Evolutionary conservation across 2,888 invertebrate genomes (phyloP).

Genomic region (Trissonchulus sp.): DNA sequence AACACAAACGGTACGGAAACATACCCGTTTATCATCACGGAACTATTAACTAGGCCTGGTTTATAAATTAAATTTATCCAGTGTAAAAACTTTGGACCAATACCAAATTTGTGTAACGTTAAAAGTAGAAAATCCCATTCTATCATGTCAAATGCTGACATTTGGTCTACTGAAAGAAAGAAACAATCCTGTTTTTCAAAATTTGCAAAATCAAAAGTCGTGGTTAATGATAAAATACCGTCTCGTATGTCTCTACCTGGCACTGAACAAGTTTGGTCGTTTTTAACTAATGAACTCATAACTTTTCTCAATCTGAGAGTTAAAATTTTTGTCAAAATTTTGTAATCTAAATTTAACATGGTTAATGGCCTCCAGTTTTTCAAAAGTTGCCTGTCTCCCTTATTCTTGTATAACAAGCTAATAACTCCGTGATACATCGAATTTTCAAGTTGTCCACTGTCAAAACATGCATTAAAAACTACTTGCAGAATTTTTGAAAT

Average conservation of each 20-base stretch:
- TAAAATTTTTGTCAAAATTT: slow-evolving; percentile 26
- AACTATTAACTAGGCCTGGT: neutral
- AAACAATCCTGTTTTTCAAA: neutral
- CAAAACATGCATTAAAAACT: slow-evolving; percentile 5
- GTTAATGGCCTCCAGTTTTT: slow-evolving; percentile 16
- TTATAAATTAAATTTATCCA: slow-evolving; percentile 25
- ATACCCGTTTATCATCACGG: slow-evolving; percentile 22
- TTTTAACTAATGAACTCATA: neutral
- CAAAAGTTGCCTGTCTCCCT: slow-evolving; percentile 6
- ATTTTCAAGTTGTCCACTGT: neutral
- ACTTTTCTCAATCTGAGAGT: neutral
- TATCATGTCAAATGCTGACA: slow-evolving; percentile 17
- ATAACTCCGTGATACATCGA: slow-evolving; percentile 21
- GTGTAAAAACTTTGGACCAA: slow-evolving; percentile 9
- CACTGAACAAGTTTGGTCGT: slow-evolving; percentile 24
- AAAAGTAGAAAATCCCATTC: neutral
- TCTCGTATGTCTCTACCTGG: slow-evolving; percentile 26
- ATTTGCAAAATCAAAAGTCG: neutral
- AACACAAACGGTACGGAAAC: neutral
- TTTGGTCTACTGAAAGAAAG: slow-evolving; percentile 20
- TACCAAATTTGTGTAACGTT: neutral
- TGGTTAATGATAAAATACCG: neutral
- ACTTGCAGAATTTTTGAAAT: neutral
- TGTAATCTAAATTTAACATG: slow-evolving; percentile 24
- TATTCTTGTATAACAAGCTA: slow-evolving; percentile 22